These are phyloP conservation scores for Danionella dracula DNA, from an alignment of 2,797 vertebrate species.

Conservation along the genomic window DNA sequence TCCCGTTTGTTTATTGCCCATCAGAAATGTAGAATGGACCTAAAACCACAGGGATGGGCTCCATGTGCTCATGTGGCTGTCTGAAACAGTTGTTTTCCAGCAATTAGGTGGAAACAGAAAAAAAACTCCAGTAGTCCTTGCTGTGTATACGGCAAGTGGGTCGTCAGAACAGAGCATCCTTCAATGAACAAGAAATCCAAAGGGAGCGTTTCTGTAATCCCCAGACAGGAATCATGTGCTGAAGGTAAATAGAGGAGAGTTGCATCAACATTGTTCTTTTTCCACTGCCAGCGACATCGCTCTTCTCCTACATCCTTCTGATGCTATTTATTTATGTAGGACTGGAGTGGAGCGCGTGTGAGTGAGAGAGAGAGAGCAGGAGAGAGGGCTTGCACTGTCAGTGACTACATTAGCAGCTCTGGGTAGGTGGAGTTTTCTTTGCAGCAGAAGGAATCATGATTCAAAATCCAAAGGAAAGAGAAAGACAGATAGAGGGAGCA, in stretches of 20 bases:
- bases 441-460: conserved; percentile 58
- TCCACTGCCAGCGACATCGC: conserved; percentile 49
- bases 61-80: conserved; percentile 54
- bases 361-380: conserved; percentile 16
- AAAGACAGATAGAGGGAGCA: conserved; percentile 2
- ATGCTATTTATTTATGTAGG: conserved; percentile 54
- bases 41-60: conserved; percentile 52
- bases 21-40: conserved; percentile 20
- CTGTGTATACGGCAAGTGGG: conserved; percentile 26
- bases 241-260: conserved; percentile 35
- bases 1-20: conserved; percentile 36
- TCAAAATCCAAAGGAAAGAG: conserved; percentile 47
- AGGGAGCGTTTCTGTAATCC: conserved; percentile 42
- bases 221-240: conserved; percentile 43
- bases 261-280: conserved; percentile 54
- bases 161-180: conserved; percentile 63
- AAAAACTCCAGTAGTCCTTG: conserved; percentile 63
- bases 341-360: conserved; percentile 32
- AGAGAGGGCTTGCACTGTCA: conserved; percentile 50
- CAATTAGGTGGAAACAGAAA: conserved; percentile 43
- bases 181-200: conserved; percentile 43
- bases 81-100: conserved; percentile 40
- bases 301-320: conserved; percentile 50
- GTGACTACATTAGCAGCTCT: conserved; percentile 57
- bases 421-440: conserved; percentile 62